Percentiles rank a stretch among this genome's conserved stretches.
Evolutionary conservation across 2,113 vertebrate species (phyloP).

Genomic region (Corydoras maculifer): DNA sequence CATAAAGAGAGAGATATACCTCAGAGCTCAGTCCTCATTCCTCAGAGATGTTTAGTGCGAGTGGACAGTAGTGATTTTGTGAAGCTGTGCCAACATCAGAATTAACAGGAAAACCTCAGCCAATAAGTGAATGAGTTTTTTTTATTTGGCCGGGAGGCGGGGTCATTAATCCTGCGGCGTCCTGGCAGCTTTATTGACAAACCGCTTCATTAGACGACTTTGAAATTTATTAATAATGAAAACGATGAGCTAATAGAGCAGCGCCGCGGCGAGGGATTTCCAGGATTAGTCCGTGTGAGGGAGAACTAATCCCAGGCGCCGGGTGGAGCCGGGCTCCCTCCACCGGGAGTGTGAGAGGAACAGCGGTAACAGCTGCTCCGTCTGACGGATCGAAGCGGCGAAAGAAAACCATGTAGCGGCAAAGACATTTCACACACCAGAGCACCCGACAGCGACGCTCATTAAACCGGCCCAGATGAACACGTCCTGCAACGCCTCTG

Average conservation of each 20-base stretch:
- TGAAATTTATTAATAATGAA: constrained; percentile 47
- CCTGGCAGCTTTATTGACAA: constrained; percentile 54
- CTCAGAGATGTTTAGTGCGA: constrained; percentile 35
- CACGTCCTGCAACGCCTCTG: background rate
- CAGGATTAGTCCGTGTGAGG: constrained; percentile 27
- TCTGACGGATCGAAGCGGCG: constrained; percentile 6
- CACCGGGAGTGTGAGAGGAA: constrained; percentile 13
- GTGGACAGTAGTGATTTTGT: constrained; percentile 14
- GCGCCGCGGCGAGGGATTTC: constrained; percentile 24
- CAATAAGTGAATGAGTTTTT: constrained; percentile 45
- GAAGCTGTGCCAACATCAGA: constrained; percentile 50
- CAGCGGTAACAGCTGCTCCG: constrained; percentile 17
- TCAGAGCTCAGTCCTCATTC: constrained; percentile 1
- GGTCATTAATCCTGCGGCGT: constrained; percentile 54
- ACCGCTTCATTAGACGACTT: constrained; percentile 43
- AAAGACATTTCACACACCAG: constrained; percentile 43
- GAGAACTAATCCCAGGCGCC: constrained; percentile 20
- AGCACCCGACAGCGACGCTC: constrained; percentile 40
- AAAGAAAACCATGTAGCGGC: constrained; percentile 25
- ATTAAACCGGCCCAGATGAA: constrained; percentile 5
- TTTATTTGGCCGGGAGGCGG: constrained; percentile 47
- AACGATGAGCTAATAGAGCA: constrained; percentile 37
- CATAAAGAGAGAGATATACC: no score
- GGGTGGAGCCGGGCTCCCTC: constrained; percentile 17
- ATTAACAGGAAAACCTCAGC: constrained; percentile 52